Evolutionary conservation across 1,140 invertebrate species (phyloP).

Genomic region (Ectropis grisescens): DNA sequence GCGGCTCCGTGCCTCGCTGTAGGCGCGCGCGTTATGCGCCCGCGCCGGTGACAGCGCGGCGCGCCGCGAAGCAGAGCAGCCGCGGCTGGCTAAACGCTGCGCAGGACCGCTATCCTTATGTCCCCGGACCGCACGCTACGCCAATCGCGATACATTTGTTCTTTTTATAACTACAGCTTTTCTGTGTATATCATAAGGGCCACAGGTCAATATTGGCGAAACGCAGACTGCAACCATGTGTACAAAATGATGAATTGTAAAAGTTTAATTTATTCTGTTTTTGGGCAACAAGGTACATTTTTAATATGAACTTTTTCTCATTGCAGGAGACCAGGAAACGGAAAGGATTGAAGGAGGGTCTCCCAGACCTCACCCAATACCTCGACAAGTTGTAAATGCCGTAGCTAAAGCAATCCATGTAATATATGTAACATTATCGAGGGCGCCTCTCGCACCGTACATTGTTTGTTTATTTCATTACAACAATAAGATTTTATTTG

Average conservation of each 20-base stretch:
- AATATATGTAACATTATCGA: constrained; percentile 49
- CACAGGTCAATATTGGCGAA: too few species aligned
- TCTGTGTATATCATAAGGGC: too few species aligned
- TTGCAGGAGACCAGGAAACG: constrained; percentile 95
- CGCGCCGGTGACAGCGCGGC: constrained; percentile 26
- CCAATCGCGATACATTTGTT: constrained; percentile 42
- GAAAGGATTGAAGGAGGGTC: constrained; percentile 98
- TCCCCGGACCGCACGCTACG: constrained; percentile 71
- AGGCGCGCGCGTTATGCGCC: constrained; percentile 19
- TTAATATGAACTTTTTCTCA: constrained; percentile 36
- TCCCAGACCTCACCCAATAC: constrained; percentile 93
- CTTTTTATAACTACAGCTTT: too few species aligned
- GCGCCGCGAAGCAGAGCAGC: constrained; percentile 22
- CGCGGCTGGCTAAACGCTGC: constrained; percentile 69
- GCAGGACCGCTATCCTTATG: constrained; percentile 79
- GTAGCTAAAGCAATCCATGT: constrained; percentile 58
- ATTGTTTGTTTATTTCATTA: constrained; percentile 16
- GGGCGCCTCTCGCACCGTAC: constrained; percentile 43
- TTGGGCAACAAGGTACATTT: too few species aligned
- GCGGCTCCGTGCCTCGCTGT: constrained; percentile 30
- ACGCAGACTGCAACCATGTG: too few species aligned
- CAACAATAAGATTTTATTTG: constrained; percentile 8
- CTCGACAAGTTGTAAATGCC: constrained; percentile 93
- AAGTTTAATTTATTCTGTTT: too few species aligned
- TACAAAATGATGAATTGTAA: too few species aligned